Conservation (phyloP, 1,140 invertebrate genomes). For the Eciton burchellii region DNA sequence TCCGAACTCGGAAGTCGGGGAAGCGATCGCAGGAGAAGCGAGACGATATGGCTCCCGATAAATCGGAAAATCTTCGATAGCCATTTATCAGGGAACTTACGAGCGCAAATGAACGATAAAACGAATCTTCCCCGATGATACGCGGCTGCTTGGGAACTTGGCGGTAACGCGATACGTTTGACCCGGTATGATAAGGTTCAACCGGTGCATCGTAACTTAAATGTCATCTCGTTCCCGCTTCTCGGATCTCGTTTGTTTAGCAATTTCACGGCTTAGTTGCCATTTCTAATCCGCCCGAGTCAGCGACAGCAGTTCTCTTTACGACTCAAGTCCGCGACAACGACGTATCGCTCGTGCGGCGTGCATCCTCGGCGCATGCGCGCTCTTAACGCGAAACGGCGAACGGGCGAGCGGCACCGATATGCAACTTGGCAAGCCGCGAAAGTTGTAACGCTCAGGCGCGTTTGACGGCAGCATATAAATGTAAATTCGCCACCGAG, state of each 20-base stretch:
- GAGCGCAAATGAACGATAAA: constrained; percentile 26
- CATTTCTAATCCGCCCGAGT: constrained; percentile 68
- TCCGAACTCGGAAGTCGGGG: no score
- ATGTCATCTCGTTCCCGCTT: constrained; percentile 34
- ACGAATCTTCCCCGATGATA: constrained; percentile 41
- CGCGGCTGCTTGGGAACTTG: neutral
- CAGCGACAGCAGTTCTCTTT: constrained; percentile 65
- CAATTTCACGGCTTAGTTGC: constrained; percentile 70
- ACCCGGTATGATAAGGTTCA: constrained; percentile 42
- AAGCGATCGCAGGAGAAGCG: neutral
- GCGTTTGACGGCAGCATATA: constrained; percentile 58
- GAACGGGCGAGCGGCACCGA: constrained; percentile 43
- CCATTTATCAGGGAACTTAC: constrained; percentile 32
- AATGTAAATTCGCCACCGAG: constrained; percentile 57
- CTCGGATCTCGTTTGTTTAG: constrained; percentile 67
- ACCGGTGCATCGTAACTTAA: constrained; percentile 48
- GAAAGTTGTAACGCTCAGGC: constrained; percentile 59
- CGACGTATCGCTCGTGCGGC: constrained; percentile 35
- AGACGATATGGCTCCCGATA: constrained; percentile 15
- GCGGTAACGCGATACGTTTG: constrained; percentile 32
- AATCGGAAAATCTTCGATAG: constrained; percentile 15
- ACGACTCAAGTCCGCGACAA: constrained; percentile 58
- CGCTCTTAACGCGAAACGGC: constrained; percentile 9
- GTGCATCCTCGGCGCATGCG: constrained; percentile 45
- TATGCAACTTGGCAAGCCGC: constrained; percentile 56